Base-by-base conservation (phyloP, 2,113 vertebrate species). In the Anoplopoma fimbria region DNA sequence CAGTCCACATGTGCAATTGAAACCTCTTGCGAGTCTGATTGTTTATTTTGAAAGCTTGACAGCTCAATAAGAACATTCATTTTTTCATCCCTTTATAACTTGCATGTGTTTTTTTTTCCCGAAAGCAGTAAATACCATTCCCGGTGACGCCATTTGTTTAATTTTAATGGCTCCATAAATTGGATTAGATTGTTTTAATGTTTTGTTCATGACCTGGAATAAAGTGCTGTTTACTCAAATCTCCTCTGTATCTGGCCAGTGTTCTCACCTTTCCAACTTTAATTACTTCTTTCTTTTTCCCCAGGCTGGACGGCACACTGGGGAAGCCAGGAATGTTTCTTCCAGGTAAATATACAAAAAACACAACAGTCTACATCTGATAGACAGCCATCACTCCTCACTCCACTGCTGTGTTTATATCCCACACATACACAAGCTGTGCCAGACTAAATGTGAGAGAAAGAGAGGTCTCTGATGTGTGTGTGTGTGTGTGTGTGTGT, bases 301-400 rank as follows among this genome's bases (percentile, higher is more conserved):
- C 2, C 69, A 94, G 93, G 82, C 79, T 94, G 69, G 93, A 94
- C 12, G 91, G 92, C 79, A 93, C 93, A 8, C 87, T 94, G 78
- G 93, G 93, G 29, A 94, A 94, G 58, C 92, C 93, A 9, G 93
- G 93, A 84, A 94, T 94, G 91, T 94, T 94, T 88, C 91, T 94
- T 27, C 91, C 93, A 91, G 93, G 93, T 94, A 90, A 91, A 89
- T 47, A 73, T 51, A 25, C 47, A 47, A 17, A 42, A 55, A 77
- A 81, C 60, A 75, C 74, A 73, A 27, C 69, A 71, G 73, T 80
- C 68, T 84, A 2, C 49, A 81, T 79, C 80, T 87, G 79, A 92
- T 57, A 82, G 89, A 77, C 79, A 82, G 49, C 78, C 51, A 12
- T 89, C 87, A 84, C 77, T 81, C 83, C 34, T 84, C 82, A 47